Evolutionary conservation across 2,797 vertebrate species (phyloP).

Genomic region (Pachyuromys duprasi): DNA sequence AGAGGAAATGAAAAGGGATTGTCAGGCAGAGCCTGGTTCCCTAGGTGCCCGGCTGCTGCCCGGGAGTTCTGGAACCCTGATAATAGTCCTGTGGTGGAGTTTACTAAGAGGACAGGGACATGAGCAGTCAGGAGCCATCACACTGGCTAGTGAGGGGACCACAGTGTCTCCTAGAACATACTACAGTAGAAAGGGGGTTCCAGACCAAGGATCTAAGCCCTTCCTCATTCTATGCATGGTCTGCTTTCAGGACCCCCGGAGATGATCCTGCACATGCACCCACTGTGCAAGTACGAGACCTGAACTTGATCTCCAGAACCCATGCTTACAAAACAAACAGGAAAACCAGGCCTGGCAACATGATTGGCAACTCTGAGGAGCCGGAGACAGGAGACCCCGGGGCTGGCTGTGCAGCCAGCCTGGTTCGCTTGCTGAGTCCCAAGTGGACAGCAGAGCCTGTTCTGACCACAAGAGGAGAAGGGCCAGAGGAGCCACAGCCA

Average conservation of each 20-base stretch:
- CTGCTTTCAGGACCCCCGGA: background rate
- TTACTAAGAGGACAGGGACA: background rate
- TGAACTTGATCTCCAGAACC: background rate
- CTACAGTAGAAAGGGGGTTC: background rate
- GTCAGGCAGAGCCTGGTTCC: accelerated
- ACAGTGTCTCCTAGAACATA: background rate
- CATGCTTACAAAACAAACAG: too few species aligned
- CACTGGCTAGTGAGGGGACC: background rate
- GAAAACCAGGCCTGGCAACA: background rate
- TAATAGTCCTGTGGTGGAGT: background rate
- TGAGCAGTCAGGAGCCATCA: background rate
- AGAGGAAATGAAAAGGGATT: background rate
- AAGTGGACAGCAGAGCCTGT: background rate
- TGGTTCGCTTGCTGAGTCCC: background rate
- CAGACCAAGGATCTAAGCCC: background rate
- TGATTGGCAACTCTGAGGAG: background rate
- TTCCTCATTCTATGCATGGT: background rate
- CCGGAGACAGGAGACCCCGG: too few species aligned
- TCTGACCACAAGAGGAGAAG: too few species aligned
- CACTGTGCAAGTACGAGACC: too few species aligned
- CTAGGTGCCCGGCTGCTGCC: background rate
- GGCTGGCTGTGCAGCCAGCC: background rate
- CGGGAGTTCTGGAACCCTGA: background rate
- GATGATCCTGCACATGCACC: background rate
- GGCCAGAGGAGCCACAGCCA: background rate